Base-by-base conservation (phyloP, 2,113 vertebrate genomes). In the Rousettus leschenaultii region DNA sequence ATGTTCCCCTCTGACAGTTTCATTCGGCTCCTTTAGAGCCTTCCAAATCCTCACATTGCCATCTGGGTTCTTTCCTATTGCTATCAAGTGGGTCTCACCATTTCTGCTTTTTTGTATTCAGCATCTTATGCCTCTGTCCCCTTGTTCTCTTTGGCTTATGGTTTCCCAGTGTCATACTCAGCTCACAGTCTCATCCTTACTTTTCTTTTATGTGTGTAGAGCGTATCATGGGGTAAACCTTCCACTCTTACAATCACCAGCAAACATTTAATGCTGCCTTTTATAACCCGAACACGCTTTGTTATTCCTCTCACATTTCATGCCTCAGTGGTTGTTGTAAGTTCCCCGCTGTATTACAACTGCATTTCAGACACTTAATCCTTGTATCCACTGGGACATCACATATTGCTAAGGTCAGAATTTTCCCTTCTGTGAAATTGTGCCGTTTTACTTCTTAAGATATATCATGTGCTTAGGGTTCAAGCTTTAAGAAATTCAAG, bases 381-480 rank as follows among this genome's bases (percentile, higher is more conserved):
- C 73, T 83, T 7, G 0, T 90, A 92, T 71, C 97, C 57, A 95
- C 93, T 92, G 11, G 95, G 96, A 96, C 43, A 93, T 96, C 92
- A 97, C 82, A 73, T 94, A 93, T 85, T 98, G 74, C 96, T 97
- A 96, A 95, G 3, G n/a, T 96, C 33, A 26, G 38, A 98, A 97
- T 98, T 98, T 98, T 97, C 95, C 63, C 88, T 95, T 98, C 97
- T 98, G 95, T 97, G 94, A 98, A 98, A 98, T 93, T 95, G 96
- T 95, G 96, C 66, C 97, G 97, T 98, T 98, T 98, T 97, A 92
- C 94, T 98, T 83, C 97, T 98, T 97, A 80, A 95, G 77, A 83
- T 86, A 61, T 30, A 79, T 51, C 61, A 48, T 95, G 74, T 66
- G 51, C 63, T 95, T 93, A 63, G 28, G 55, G 55, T 77, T 95